Evolutionary conservation across 1,140 invertebrate species (phyloP).

Genomic region (Drosophila sp.): DNA sequence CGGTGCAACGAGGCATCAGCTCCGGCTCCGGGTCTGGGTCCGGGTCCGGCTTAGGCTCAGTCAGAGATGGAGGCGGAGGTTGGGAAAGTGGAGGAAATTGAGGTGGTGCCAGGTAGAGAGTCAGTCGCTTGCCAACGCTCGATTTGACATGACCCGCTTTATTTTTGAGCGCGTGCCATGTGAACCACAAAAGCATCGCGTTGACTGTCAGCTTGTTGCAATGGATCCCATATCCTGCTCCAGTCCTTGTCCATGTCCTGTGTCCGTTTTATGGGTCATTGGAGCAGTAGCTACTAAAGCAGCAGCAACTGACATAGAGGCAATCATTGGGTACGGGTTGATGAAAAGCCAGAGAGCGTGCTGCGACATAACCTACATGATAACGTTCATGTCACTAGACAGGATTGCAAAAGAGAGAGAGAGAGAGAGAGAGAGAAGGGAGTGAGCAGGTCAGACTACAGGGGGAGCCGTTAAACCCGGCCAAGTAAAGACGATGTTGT

Average conservation of each 20-base stretch:
- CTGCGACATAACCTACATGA: constrained; percentile 72
- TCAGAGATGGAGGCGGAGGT: not conserved
- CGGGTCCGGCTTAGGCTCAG: not conserved
- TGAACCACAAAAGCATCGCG: constrained; percentile 67
- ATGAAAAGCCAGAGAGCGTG: constrained; percentile 71
- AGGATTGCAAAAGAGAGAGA: not conserved
- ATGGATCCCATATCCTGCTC: constrained; percentile 11
- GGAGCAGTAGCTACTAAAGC: constrained; percentile 55
- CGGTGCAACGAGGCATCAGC: constrained; percentile 21
- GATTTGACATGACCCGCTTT: constrained; percentile 59
- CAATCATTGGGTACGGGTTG: constrained; percentile 57
- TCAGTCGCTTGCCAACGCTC: constrained; percentile 27
- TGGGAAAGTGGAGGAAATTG: not conserved
- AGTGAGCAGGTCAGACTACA: not conserved
- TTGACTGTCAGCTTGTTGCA: constrained; percentile 33
- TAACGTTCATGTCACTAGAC: constrained; percentile 51
- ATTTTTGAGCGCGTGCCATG: constrained; percentile 56
- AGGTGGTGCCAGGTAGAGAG: not conserved
- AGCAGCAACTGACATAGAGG: constrained; percentile 34
- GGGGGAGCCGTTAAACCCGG: constrained; percentile 24
- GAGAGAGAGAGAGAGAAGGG: not conserved
- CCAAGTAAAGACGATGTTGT: constrained; percentile 49
- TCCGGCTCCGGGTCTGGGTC: not conserved
- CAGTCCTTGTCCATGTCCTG: constrained; percentile 13
- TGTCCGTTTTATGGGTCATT: constrained; percentile 80